Evolutionary conservation across 2,113 vertebrate genomes (phyloP), one percentile per base, ranked within the genome.

Genomic region (Laticauda laticaudata): DNA sequence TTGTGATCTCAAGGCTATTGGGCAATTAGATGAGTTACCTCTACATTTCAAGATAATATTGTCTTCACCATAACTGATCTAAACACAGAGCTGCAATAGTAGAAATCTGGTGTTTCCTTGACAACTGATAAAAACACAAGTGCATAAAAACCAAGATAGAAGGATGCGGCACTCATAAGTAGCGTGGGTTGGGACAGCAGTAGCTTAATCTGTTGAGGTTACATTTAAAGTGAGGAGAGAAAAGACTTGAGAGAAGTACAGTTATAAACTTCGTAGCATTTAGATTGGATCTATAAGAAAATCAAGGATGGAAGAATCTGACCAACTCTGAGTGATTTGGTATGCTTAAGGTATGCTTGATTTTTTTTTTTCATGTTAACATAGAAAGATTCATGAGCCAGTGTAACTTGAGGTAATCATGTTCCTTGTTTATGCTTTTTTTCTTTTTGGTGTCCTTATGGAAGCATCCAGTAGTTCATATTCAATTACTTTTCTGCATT

Each of bases 91-190:
- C 92, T 93, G 95, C 90, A 96, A 92, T 91, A 93, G 94, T 92
- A 96, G 95, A 95, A 94, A 93, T 91, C 87, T 56, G 92, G 92
- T 45, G 96, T 97, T 98, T 97, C 97, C 97, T 95, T 97, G 97
- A 95, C 96, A 97, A 97, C 97, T 94, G 94, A 87, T 95, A 94
- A 96, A 96, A 96, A 56, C 91, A 94, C 1, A 43, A 86, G 55
- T 94, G 92, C 93, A 53, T 89, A 69, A 95, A 96, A 94, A 89
- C 34, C 90, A 51, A 93, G 0, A 24, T 43, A 56, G 88, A 92
- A 96, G 93, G 94, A 90, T 92, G 91, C 43, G 21, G 75, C 90
- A 91, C 1, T 24, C 15, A n/a, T 0, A 20, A 43, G 39, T 92
- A 69, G 93, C 53, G 8, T 61, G 87, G 86, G 55, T 34, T 93